Evolutionary conservation across 2,797 vertebrate genomes (phyloP), one percentile per base, ranked within the genome.

Genomic region (Peromyscus nudipes): DNA sequence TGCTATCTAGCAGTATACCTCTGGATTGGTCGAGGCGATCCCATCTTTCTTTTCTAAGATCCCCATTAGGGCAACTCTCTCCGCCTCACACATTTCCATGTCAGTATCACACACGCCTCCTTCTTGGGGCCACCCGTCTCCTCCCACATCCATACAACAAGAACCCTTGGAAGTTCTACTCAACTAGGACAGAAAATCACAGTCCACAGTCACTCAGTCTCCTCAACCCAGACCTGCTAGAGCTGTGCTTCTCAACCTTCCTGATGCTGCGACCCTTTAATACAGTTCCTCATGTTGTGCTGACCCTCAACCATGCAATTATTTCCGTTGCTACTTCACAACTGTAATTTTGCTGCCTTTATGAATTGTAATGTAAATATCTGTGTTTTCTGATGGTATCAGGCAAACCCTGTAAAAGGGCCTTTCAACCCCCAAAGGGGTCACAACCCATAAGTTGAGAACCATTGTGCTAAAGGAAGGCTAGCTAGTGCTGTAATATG

Each of bases 131-230:
- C 60, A 95, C 2, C 19, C 25, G 7, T 40, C 55, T 27, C 76
- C 4, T 29, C n/a, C 52, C 80, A 37, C 62, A 40, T 71, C 65
- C 40, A 80, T 3, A 96, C 4, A 89, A 6, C 21, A 49, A 49
- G 6, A 5, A 46, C 21, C 88, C 43, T 85, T 87, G 91, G 79
- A 97, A 97, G 88, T 62, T 65, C 27, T 95, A 57, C 4, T 60
- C 60, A 49, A 12, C 2, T 8, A 65, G 13, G 65, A 86, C 4
- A 85, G 37, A 93, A 94, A 89, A 71, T 69, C 19, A 91, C 71
- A 94, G 34, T 90, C 77, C 69, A 77, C 25, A 73, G 21, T 16
- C 80, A 93, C 31, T 69, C 37, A 79, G 73, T 90, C 17, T 81
- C 76, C 62, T 65, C 19, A 95, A 76, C 3, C 64, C 62, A 64